These are phyloP conservation scores for Diadromus collaris DNA, from an alignment of 2,888 invertebrate species.

Conservation along the genomic window DNA sequence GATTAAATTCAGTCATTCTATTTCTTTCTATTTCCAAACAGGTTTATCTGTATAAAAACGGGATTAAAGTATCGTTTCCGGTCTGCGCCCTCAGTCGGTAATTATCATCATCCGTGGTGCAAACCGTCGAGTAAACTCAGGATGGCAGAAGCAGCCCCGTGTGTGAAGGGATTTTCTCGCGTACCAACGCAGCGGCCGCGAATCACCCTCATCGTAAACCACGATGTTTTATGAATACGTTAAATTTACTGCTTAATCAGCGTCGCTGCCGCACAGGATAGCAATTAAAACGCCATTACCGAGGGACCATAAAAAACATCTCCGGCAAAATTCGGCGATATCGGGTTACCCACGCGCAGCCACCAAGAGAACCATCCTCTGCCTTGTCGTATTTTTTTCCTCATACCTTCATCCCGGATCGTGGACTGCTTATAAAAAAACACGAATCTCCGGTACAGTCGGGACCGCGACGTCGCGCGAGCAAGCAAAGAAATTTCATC, in stretches of 20 bases:
- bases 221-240: slow-evolving; percentile 73
- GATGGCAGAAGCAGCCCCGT: slow-evolving; percentile 15
- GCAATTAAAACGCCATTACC: slow-evolving; percentile 77
- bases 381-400: slow-evolving; percentile 44
- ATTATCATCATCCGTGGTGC: slow-evolving; percentile 3
- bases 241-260: slow-evolving; percentile 77
- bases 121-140: slow-evolving; percentile 14
- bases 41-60: neutral
- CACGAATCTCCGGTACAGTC: neutral
- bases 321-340: slow-evolving; percentile 71
- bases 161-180: slow-evolving; percentile 6
- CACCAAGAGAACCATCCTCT: slow-evolving; percentile 21
- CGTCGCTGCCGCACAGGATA: slow-evolving; percentile 66
- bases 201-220: slow-evolving; percentile 70
- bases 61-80: slow-evolving; percentile 9
- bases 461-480: slow-evolving; percentile 15
- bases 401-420: slow-evolving; percentile 36
- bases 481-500: slow-evolving; percentile 44
- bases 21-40: too few species aligned
- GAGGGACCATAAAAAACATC: slow-evolving; percentile 71
- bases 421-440: slow-evolving; percentile 11
- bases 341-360: slow-evolving; percentile 67
- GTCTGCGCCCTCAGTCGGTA: slow-evolving; percentile 24
- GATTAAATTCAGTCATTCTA: too few species aligned
- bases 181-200: slow-evolving; percentile 47